Evolutionary conservation across 2,888 invertebrate genomes (phyloP).

Genomic region (Stenodema calcarata): DNA sequence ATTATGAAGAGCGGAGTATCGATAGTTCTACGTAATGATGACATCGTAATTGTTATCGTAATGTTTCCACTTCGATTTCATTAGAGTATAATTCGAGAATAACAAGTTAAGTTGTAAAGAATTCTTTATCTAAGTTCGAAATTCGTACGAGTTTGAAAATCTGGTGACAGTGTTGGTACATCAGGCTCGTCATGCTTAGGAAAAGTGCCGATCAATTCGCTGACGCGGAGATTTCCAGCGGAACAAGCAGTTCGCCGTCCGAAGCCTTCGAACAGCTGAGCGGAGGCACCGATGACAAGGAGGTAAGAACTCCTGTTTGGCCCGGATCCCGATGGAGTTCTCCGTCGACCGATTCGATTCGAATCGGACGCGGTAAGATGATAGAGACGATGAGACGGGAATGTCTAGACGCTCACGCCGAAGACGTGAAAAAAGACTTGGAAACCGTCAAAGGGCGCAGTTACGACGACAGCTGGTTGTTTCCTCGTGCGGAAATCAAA

Average conservation of each 20-base stretch:
- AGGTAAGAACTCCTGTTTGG: not conserved
- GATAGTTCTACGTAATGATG: no score
- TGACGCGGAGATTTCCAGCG: not conserved
- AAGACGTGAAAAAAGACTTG: not conserved
- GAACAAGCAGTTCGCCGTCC: not conserved
- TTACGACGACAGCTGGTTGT: not conserved
- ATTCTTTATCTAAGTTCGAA: no score
- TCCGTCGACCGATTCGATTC: not conserved
- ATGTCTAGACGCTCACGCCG: not conserved
- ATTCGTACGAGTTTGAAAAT: no score
- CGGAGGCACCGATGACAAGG: no score
- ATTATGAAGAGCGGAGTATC: no score
- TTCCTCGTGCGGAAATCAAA: not conserved
- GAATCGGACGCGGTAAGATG: not conserved
- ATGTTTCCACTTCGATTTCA: no score
- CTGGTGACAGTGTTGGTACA: no score
- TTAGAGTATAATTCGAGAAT: no score
- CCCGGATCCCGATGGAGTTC: not conserved
- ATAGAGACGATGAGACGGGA: not conserved
- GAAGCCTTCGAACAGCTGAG: not conserved
- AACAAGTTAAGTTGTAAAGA: no score
- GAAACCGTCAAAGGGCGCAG: not conserved
- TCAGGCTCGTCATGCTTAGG: no score
- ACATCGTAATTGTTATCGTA: no score
- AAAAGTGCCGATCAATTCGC: not conserved